Conservation (phyloP, 2,888 invertebrate genomes). For the Oscheius sp. region DNA sequence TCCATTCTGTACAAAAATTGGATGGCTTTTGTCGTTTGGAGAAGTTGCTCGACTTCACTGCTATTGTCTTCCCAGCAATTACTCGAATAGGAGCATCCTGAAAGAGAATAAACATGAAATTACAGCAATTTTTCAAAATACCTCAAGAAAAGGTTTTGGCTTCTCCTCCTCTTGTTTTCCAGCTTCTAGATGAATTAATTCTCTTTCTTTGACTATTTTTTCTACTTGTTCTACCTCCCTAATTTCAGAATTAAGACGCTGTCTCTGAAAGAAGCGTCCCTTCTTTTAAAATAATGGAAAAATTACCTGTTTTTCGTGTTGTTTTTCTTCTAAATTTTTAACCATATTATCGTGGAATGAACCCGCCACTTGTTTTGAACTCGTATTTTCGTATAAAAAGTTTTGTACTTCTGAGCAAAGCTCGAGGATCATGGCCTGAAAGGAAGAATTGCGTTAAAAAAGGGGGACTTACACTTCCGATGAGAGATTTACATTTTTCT, state of each 20-base stretch:
- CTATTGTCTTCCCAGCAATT: slow-evolving; percentile 13
- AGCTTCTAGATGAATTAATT: slow-evolving; percentile 2
- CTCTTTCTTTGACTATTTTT: slow-evolving; percentile 40
- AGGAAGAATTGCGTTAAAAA: too few species aligned
- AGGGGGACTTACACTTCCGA: slow-evolving; percentile 17
- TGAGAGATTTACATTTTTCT: slow-evolving; percentile 8
- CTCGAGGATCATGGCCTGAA: slow-evolving; percentile 38
- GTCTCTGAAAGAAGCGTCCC: slow-evolving; percentile 44
- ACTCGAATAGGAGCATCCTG: slow-evolving; percentile 6
- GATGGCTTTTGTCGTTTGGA: slow-evolving; percentile 1
- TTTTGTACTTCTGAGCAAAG: slow-evolving; percentile 31
- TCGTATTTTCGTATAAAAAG: slow-evolving; percentile 40
- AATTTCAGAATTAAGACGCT: slow-evolving; percentile 43
- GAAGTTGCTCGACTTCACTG: slow-evolving; percentile 7
- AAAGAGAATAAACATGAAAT: neutral
- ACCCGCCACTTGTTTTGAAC: slow-evolving; percentile 22
- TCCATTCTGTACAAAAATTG: slow-evolving; percentile 6
- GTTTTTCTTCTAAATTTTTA: slow-evolving; percentile 36
- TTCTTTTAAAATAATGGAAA: too few species aligned
- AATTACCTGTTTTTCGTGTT: slow-evolving; percentile 38
- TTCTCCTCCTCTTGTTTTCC: slow-evolving; percentile 1
- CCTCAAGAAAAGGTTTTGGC: neutral
- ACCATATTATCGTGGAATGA: slow-evolving; percentile 55
- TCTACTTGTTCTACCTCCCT: slow-evolving; percentile 41
- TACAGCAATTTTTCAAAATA: neutral